Evolutionary conservation across 2,797 vertebrate species (phyloP).

Genomic region (Lagocephalus sceleratus): DNA sequence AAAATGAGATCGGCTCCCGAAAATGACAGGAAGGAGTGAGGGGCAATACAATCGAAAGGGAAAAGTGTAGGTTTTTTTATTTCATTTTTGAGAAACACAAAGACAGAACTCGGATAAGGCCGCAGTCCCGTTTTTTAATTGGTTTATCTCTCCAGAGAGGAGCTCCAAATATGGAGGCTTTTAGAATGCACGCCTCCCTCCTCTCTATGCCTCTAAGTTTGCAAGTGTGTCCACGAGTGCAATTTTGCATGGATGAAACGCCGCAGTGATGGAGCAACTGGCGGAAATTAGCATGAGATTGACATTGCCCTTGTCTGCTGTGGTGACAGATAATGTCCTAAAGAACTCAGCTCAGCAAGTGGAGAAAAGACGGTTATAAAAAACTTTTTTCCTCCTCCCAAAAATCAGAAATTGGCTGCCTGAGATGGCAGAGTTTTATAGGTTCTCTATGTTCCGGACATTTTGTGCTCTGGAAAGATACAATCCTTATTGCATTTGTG

Average conservation of each 20-base stretch:
- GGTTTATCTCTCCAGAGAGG: conserved; percentile 74
- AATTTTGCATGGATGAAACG: conserved; percentile 4
- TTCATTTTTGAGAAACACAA: conserved; percentile 49
- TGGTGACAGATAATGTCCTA: background rate
- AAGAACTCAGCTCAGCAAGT: conserved; percentile 7
- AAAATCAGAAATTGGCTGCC: conserved; percentile 8
- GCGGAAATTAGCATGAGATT: conserved; percentile 5
- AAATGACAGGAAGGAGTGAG: conserved; percentile 40
- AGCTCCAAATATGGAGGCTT: conserved; percentile 67
- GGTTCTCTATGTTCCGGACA: conserved; percentile 3
- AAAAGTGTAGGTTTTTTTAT: conserved; percentile 1
- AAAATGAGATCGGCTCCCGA: conserved; percentile 50
- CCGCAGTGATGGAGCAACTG: background rate
- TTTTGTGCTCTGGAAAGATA: conserved; percentile 1
- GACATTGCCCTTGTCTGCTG: background rate
- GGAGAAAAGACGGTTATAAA: background rate
- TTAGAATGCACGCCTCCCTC: conserved; percentile 39
- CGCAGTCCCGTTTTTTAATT: conserved; percentile 67
- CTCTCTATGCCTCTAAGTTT: conserved; percentile 17
- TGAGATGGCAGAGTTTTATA: conserved; percentile 5
- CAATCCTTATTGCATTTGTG: background rate
- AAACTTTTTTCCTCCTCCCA: background rate
- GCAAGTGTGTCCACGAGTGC: conserved; percentile 13
- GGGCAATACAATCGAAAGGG: conserved; percentile 27
- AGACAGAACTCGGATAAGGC: conserved; percentile 65